Evolutionary conservation across 2,797 vertebrate species (phyloP).

Genomic region (Eleutherodactylus coqui): DNA sequence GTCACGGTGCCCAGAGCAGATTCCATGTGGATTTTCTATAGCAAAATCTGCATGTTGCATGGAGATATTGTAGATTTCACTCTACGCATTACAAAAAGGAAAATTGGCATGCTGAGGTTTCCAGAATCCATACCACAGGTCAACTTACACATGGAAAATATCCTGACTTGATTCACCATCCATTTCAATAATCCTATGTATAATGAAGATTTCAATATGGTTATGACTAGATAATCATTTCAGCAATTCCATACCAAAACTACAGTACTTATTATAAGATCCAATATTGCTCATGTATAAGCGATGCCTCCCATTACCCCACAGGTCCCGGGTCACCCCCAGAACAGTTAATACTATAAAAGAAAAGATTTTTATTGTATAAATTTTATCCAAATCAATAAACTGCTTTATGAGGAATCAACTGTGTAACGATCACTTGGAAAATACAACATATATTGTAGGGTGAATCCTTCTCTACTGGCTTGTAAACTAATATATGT

Average conservation of each 20-base stretch:
- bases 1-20: no score
- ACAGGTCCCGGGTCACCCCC: not conserved
- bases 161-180: no score
- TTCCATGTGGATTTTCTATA: no score
- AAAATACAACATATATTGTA: not conserved
- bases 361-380: slow-evolving; percentile 4
- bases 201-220: no score
- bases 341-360: not conserved
- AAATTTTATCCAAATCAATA: not conserved
- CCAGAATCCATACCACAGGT: no score
- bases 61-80: no score
- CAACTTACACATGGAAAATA: no score
- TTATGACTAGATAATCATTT: not conserved
- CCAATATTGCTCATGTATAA: not conserved
- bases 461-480: not conserved
- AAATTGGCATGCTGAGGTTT: no score
- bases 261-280: not conserved
- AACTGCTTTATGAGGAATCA: not conserved
- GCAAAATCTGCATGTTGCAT: no score
- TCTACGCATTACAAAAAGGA: no score
- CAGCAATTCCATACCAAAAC: not conserved
- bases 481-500: not conserved
- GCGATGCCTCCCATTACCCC: not conserved
- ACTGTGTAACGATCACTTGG: not conserved
- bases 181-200: no score